phyloP scores from a whole-genome alignment of 2,888 invertebrate species.

The Mythimna impura region DNA sequence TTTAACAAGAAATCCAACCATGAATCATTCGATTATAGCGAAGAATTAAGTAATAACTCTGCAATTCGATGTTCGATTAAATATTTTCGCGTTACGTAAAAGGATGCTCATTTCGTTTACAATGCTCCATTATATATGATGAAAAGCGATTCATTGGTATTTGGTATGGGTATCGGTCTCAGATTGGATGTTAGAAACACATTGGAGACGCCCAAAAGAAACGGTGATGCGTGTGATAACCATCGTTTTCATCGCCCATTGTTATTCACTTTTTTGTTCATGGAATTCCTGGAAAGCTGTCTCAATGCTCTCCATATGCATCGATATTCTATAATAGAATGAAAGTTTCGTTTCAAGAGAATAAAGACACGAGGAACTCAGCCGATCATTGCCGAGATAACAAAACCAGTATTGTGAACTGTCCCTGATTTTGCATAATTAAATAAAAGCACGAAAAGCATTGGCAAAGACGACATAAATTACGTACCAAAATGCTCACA shows the following conservation, averaged over 20 bases:
- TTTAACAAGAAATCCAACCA: conserved; percentile 35
- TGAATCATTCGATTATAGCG: conserved; percentile 49
- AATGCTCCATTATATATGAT: conserved; percentile 55
- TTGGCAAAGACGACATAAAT: conserved; percentile 73
- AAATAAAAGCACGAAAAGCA: conserved; percentile 82
- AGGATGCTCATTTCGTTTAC: conserved; percentile 39
- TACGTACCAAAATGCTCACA: conserved; percentile 69
- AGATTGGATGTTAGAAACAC: conserved; percentile 17
- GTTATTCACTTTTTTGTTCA: background rate
- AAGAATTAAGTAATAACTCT: conserved; percentile 52
- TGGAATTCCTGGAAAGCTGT: background rate
- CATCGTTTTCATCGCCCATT: background rate
- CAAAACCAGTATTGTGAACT: conserved; percentile 46
- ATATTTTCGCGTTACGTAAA: conserved; percentile 56
- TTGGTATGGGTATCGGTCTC: conserved; percentile 14
- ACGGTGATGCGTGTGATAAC: background rate
- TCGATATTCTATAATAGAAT: background rate
- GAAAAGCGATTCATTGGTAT: conserved; percentile 46
- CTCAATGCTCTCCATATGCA: background rate
- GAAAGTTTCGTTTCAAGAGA: background rate
- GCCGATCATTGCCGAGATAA: background rate
- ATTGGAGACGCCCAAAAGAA: conserved; percentile 37
- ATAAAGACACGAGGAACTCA: background rate
- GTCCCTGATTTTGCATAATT: conserved; percentile 72
- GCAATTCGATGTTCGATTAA: conserved; percentile 38